Conservation (phyloP, 2,797 vertebrate genomes). For the Periophthalmus magnuspinnatus region DNA sequence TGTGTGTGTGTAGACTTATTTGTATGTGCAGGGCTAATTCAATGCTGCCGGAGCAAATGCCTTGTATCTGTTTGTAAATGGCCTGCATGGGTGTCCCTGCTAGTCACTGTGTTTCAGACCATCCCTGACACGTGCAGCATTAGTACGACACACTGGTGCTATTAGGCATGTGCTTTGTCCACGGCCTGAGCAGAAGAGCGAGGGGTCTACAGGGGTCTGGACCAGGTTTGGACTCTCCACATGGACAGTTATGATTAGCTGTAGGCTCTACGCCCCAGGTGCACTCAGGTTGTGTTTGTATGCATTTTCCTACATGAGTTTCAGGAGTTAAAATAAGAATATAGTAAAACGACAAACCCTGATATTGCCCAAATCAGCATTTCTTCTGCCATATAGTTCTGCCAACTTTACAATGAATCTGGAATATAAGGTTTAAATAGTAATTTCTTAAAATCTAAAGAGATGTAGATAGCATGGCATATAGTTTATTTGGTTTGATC, state of each 20-base stretch:
- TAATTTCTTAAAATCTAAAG: too few species aligned
- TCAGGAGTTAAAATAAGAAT: slow-evolving; percentile 8
- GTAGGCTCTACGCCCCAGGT: slow-evolving; percentile 82
- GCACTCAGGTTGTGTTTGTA: slow-evolving; percentile 62
- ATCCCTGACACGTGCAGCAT: slow-evolving; percentile 64
- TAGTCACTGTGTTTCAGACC: slow-evolving; percentile 69
- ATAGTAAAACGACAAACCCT: too few species aligned
- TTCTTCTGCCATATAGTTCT: not conserved
- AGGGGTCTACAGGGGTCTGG: slow-evolving; percentile 69
- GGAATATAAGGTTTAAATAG: too few species aligned
- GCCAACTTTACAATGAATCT: not conserved
- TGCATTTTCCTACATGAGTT: slow-evolving; percentile 13
- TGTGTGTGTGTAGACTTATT: slow-evolving; percentile 40
- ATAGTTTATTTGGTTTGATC: not conserved
- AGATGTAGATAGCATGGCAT: too few species aligned
- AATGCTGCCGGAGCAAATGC: slow-evolving; percentile 69
- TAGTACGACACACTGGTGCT: slow-evolving; percentile 50
- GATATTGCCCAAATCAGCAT: not conserved
- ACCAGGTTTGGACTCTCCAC: slow-evolving; percentile 78
- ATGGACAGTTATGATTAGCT: slow-evolving; percentile 83
- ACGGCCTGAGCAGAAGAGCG: slow-evolving; percentile 64
- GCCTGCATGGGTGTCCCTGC: slow-evolving; percentile 74
- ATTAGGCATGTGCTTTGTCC: slow-evolving; percentile 67
- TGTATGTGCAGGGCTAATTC: slow-evolving; percentile 63
- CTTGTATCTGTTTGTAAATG: slow-evolving; percentile 70